Evolutionary conservation across 2,113 vertebrate genomes (phyloP), one percentile per base, ranked within the genome.

Genomic region (Myotis brandtii): DNA sequence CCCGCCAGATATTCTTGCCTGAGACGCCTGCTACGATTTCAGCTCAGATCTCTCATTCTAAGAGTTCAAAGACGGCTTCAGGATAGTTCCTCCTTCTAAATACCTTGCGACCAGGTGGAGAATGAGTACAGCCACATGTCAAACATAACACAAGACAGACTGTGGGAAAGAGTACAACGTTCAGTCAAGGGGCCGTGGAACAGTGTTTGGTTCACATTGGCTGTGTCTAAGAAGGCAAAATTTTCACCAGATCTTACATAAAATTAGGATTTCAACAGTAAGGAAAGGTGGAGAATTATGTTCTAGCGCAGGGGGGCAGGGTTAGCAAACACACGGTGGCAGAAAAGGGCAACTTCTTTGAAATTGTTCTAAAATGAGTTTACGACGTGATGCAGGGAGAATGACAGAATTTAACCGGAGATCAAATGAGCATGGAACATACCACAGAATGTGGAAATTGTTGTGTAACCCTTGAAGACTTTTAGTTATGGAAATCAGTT

Each of bases 21-120:
- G n/a, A 80, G 37, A 69, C 10, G 23, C 21, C 34, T 93, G n/a
- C 72, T 84, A 9, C 25, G 67, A 62, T 30, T 48, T n/a, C 83
- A 72, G 69, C 67, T 91, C 93, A 50, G 73, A 94, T 72, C 43
- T 94, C 46, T 94, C 62, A 89, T 95, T 52, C 27, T 21, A 70
- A 81, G 50, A 67, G 7, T 62, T 92, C 70, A 83, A 86, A 79
- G 48, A 86, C 21, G 13, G 73, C 52, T 56, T 50, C n/a, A 14
- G 6, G 21, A 70, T 23, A 89, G 25, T 77, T 21, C 12, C 2
- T 66, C 6, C 8, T 85, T 52, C 86, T 75, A 64, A 86, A 95
- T 59, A 54, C n/a, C 50, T 88, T 85, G 48, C 54, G 66, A 16
- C 6, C 11, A 87, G 2, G 8, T 87, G 20, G 70, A 85, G 79